Evolutionary conservation across 2,888 invertebrate genomes (phyloP), one percentile per base, ranked within the genome.

Genomic region (Aleiodes leptofemur): DNA sequence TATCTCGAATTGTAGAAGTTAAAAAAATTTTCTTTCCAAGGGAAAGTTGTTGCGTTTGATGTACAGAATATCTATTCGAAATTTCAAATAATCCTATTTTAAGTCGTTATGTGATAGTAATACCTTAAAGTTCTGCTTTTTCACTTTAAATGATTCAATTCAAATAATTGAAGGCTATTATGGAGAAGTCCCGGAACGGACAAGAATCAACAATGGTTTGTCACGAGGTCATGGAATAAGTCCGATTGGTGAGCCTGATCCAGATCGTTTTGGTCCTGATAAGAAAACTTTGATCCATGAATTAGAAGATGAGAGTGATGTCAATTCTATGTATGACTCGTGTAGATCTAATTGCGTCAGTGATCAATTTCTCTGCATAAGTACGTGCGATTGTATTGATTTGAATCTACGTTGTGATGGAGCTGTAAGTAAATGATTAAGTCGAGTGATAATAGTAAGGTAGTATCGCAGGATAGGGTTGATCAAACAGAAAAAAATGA

Each of bases 331-430:
- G 3, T 84, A 84, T 6, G 81, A 85, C 2, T 82, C 86, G 1
- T 90, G 91, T 85, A 85, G 89, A 73, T 83, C 86, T 78, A 81
- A 90, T 80, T 90, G 92, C 86, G 80, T 87, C 78, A 79, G 78
- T 76, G 91, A 90, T 64, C 92, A 93, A 82, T 93, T 92, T 88
- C 88, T 92, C 61, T 94, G 94, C 81, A 83, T 88, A 5, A 90
- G 89, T 61, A 91, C 93, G 38, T 95, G 96, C 87, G 92, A 91
- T 14, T 96, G 96, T 86, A 94, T 96, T 76, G 91, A 92, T 14
- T 89, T 91, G 85, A 91, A 91, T 74, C 88, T 87, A 80, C 86
- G 87, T 4, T 91, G 91, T 78, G 90, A 91, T 79, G 90, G 90
- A 7, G 86, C 86, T 71, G 86, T 86, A 68, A 77, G 77, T 56